Evolutionary conservation across 2,888 invertebrate genomes (phyloP).

Genomic region (Agonopterix alstromeriana): DNA sequence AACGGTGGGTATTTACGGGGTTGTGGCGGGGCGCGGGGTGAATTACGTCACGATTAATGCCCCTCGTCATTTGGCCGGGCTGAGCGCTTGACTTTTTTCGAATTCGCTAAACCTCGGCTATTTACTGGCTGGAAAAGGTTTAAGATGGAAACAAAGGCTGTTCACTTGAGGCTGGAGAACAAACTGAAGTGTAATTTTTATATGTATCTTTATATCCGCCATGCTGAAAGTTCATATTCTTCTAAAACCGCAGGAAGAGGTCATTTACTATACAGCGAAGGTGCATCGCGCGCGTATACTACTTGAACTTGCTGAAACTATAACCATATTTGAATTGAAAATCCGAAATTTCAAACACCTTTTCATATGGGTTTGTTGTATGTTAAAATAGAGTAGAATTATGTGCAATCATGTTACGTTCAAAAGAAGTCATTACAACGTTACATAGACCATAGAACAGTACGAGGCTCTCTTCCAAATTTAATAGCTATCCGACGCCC

Average conservation of each 20-base stretch:
- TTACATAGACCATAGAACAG: slow-evolving; percentile 47
- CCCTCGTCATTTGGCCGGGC: slow-evolving; percentile 18
- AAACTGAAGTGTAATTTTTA: too few relatives aligned
- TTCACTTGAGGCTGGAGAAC: too few relatives aligned
- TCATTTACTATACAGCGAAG: too few relatives aligned
- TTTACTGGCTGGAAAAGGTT: not conserved
- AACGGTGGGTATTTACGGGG: slow-evolving; percentile 25
- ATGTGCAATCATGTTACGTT: too few relatives aligned
- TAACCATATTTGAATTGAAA: not conserved
- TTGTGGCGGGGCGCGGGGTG: slow-evolving; percentile 6
- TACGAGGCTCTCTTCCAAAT: slow-evolving; percentile 44
- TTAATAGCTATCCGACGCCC: slow-evolving; percentile 48
- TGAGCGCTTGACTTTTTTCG: not conserved
- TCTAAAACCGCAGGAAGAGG: too few relatives aligned
- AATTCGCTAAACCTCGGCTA: not conserved
- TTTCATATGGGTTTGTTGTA: not conserved
- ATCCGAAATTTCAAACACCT: not conserved
- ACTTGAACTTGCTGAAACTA: too few relatives aligned
- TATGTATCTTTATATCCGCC: too few relatives aligned
- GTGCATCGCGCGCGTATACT: too few relatives aligned
- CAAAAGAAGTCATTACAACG: slow-evolving; percentile 46
- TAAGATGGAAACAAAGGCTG: not conserved
- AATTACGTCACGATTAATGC: slow-evolving; percentile 36
- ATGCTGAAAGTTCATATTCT: not conserved
- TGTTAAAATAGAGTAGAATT: too few relatives aligned